Conservation (phyloP, 2,113 vertebrate species). For the Corythoichthys intestinalis region DNA sequence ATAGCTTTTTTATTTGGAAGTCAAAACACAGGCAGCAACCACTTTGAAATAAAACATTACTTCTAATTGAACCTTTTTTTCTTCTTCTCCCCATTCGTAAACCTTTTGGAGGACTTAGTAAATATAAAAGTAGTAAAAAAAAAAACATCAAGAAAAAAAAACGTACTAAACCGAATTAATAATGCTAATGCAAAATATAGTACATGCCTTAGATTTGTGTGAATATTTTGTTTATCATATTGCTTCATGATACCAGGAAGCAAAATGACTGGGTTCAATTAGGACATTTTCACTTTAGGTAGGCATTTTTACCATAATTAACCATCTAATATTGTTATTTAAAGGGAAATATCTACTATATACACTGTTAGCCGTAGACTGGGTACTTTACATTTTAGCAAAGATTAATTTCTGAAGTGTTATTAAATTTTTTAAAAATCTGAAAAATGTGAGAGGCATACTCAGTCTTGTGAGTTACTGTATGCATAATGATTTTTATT, state of each 20-base stretch:
- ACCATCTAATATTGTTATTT: background rate
- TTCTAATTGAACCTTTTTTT: too few species aligned
- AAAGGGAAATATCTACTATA: background rate
- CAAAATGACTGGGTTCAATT: background rate
- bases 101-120: too few species aligned
- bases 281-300: background rate
- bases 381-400: background rate
- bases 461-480: too few species aligned
- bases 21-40: slow-evolving; percentile 9
- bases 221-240: background rate
- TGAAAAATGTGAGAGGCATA: too few species aligned
- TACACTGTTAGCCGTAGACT: too few species aligned
- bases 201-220: background rate
- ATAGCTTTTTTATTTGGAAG: too few species aligned
- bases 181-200: background rate
- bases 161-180: too few species aligned
- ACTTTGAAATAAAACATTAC: background rate
- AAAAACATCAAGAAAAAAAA: too few species aligned
- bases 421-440: background rate
- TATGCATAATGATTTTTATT: too few species aligned
- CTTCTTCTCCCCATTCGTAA: too few species aligned
- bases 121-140: too few species aligned
- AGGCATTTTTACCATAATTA: background rate
- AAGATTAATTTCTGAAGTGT: background rate
- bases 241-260: background rate